Percentiles rank a stretch among this genome's conserved stretches.
Evolutionary conservation across 2,113 vertebrate genomes (phyloP).

Genomic region (Epinephelus lanceolatus): DNA sequence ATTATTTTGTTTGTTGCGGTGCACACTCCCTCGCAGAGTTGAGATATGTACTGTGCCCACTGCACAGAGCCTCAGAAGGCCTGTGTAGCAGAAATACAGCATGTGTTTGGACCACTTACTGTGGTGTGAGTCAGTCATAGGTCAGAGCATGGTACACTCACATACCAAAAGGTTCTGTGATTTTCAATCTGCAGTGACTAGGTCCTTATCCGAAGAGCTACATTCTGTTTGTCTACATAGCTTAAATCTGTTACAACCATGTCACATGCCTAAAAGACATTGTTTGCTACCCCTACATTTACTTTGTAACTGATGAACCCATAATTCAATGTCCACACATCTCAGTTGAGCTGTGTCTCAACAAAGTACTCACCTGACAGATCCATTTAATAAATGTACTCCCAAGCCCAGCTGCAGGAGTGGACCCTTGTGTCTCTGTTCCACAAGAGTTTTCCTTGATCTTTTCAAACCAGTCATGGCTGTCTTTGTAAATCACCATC

Average conservation of each 20-base stretch:
- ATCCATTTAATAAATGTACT: background rate
- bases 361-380: background rate
- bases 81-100: background rate
- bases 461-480: background rate
- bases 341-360: background rate
- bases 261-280: background rate
- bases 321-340: background rate
- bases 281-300: background rate
- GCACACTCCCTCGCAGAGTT: background rate
- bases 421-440: background rate
- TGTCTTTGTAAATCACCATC: constrained; percentile 34
- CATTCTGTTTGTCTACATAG: background rate
- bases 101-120: background rate
- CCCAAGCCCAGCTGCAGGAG: background rate
- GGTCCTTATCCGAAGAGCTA: background rate
- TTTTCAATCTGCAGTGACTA: background rate
- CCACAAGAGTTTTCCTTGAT: background rate
- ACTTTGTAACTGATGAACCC: constrained; percentile 6
- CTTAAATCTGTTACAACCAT: constrained; percentile 15
- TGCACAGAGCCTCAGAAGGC: background rate
- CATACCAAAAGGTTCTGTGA: background rate
- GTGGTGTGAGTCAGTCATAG: background rate
- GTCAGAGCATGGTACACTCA: background rate
- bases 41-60: background rate
- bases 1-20: background rate